A percentile compares a stretch with the other conserved stretches of the same genome.
Evolutionary conservation across 1,140 invertebrate genomes (phyloP).

Genomic region (Daktulosphaira vitifoliae): DNA sequence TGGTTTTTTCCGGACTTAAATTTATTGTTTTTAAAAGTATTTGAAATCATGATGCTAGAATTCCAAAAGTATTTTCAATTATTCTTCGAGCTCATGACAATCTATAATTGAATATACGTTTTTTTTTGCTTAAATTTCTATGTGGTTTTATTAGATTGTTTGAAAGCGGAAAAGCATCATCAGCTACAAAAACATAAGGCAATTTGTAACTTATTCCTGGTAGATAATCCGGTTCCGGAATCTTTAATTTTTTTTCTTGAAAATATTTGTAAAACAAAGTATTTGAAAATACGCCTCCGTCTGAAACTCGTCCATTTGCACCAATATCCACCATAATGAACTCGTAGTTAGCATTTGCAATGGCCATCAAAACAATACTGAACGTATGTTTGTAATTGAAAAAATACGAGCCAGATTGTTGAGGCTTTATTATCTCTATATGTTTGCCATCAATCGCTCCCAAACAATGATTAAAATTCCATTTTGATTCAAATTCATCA

Average conservation of each 20-base stretch:
- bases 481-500: constrained; percentile 42
- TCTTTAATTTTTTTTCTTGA: neutral
- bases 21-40: neutral
- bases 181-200: neutral
- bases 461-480: no score
- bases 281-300: constrained; percentile 40
- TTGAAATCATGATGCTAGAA: no score
- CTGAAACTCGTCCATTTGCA: constrained; percentile 41
- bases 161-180: no score
- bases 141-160: no score
- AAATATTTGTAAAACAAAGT: constrained; percentile 37
- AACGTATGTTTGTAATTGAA: constrained; percentile 48
- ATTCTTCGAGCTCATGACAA: neutral
- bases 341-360: constrained; percentile 42
- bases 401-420: constrained; percentile 42
- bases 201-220: no score
- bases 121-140: no score
- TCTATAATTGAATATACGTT: no score
- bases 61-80: no score
- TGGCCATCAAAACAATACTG: constrained; percentile 44
- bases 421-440: constrained; percentile 41
- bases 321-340: no score
- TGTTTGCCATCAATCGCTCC: no score
- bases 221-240: neutral
- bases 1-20: constrained; percentile 1